Conservation (phyloP, 2,113 vertebrate species). For the Empidonax alnorum region DNA sequence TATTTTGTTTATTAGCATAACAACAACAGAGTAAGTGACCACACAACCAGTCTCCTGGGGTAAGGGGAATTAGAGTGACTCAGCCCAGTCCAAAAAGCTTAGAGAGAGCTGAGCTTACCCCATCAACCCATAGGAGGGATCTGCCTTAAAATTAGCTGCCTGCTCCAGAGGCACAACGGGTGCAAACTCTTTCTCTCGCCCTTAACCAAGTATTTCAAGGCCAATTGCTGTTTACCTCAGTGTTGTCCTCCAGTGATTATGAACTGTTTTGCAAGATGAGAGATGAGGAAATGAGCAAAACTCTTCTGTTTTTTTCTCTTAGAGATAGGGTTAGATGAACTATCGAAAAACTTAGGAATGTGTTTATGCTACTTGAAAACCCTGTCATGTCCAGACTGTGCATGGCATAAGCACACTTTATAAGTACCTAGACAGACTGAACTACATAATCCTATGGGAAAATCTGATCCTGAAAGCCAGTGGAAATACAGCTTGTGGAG, state of each 20-base stretch:
- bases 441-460: not conserved
- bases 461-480: slow-evolving; percentile 1
- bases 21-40: not conserved
- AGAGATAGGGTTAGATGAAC: not conserved
- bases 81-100: not conserved
- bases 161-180: not conserved
- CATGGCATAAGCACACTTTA: not conserved
- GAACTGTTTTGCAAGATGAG: slow-evolving; percentile 3
- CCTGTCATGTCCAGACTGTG: not conserved
- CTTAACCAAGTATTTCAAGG: not conserved
- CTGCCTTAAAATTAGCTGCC: not conserved
- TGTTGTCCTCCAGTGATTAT: not conserved
- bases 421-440: not conserved
- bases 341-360: not conserved
- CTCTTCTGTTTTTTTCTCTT: not conserved
- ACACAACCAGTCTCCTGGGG: not conserved
- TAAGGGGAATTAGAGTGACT: not conserved
- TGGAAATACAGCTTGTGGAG: not conserved
- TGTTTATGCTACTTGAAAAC: not conserved
- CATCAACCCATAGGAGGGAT: not conserved
- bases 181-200: not conserved
- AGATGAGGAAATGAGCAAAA: slow-evolving; percentile 20
- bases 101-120: not conserved
- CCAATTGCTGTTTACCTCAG: not conserved
- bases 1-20: not conserved